Conservation (phyloP, 2,113 vertebrate genomes). For the Halcyon senegalensis region DNA sequence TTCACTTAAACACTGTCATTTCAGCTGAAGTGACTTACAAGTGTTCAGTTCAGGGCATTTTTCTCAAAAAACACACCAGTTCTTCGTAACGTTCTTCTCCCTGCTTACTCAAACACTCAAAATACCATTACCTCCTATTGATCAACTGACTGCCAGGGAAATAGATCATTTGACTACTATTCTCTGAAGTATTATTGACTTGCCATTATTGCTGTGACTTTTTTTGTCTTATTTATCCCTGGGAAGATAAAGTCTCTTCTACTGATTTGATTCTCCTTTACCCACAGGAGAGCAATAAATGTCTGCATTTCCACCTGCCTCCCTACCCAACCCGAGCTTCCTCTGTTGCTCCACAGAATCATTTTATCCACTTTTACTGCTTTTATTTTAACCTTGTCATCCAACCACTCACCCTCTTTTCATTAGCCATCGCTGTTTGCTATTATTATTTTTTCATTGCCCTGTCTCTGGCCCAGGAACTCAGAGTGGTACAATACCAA, state of each 20-base stretch:
- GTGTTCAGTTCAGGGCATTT: background rate
- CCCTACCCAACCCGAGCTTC: accelerated
- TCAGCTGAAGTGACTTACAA: background rate
- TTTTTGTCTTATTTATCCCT: background rate
- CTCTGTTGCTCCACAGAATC: background rate
- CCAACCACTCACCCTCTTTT: background rate
- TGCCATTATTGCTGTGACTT: background rate
- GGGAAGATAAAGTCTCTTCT: background rate
- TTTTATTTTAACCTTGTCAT: background rate
- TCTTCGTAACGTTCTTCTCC: background rate
- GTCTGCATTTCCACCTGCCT: accelerated
- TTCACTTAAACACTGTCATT: background rate
- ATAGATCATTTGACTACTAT: background rate
- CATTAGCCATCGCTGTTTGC: background rate
- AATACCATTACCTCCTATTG: background rate
- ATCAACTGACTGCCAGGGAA: background rate
- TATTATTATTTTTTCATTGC: background rate
- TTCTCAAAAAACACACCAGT: background rate
- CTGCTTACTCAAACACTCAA: background rate
- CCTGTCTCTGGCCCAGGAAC: background rate
- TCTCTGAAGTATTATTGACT: background rate
- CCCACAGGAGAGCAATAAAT: accelerated
- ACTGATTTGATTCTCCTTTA: background rate
- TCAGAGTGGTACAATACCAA: background rate
- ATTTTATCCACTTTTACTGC: background rate